A percentile compares a stretch with the other conserved stretches of the same genome.
Conservation (phyloP, 1,140 invertebrate species). For the Scaptomyza graminum region DNA sequence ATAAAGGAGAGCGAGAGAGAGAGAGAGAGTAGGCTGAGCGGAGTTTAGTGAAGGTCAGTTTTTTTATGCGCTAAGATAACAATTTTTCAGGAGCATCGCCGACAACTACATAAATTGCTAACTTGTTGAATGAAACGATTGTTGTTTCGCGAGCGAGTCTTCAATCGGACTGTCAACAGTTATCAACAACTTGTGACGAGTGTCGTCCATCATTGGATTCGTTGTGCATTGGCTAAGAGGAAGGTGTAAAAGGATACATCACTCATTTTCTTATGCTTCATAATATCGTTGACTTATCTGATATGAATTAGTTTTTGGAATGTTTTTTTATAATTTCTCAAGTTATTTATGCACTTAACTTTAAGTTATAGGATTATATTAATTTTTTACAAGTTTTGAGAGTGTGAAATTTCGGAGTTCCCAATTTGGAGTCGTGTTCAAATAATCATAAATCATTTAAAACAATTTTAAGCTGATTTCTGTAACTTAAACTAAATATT, state of each 20-base stretch:
- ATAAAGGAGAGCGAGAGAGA: slow-evolving; percentile 5
- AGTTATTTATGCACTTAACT: too few relatives aligned
- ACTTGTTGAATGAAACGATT: slow-evolving; percentile 37
- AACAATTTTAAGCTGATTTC: too few relatives aligned
- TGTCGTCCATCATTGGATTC: slow-evolving; percentile 12
- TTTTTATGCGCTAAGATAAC: slow-evolving; percentile 3
- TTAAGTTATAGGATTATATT: too few relatives aligned
- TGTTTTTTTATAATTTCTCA: too few relatives aligned
- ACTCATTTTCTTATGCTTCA: neutral
- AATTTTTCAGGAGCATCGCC: neutral
- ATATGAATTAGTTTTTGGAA: neutral
- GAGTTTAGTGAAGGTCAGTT: slow-evolving; percentile 36
- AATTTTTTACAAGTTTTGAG: too few relatives aligned
- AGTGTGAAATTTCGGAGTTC: too few relatives aligned
- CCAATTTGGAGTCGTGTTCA: too few relatives aligned
- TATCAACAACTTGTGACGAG: slow-evolving; percentile 4
- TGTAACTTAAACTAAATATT: too few relatives aligned
- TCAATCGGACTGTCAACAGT: slow-evolving; percentile 8
- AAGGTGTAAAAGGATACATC: neutral
- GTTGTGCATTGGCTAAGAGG: neutral
- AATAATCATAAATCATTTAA: too few relatives aligned
- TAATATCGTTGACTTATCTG: neutral
- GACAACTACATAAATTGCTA: slow-evolving; percentile 9
- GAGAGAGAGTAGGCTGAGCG: too few relatives aligned
- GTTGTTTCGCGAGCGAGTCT: slow-evolving; percentile 12